These are phyloP conservation scores for Nanorana parkeri DNA, from an alignment of 2,113 vertebrate species.

Conservation along the genomic window DNA sequence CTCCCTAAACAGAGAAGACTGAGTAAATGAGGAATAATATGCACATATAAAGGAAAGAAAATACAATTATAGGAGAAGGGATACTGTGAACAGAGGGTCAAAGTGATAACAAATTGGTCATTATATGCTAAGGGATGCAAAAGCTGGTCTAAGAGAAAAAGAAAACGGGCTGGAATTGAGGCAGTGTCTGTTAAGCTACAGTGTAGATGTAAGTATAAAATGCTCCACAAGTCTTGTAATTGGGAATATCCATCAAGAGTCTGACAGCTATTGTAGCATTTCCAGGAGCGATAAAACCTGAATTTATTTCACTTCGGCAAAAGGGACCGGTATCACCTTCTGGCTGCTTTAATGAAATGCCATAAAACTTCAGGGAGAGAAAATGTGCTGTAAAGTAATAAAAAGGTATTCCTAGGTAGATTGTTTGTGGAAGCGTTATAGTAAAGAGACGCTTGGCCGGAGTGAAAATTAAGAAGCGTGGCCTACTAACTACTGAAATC, in stretches of 20 bases:
- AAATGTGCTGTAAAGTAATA: constrained; percentile 82
- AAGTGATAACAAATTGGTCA: constrained; percentile 66
- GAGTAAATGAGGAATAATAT: constrained; percentile 55
- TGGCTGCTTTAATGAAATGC: constrained; percentile 84
- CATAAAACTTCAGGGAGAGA: constrained; percentile 81
- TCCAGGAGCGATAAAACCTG: constrained; percentile 84
- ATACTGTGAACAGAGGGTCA: constrained; percentile 61
- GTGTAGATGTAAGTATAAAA: constrained; percentile 81
- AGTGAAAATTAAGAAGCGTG: constrained; percentile 51
- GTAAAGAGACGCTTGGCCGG: constrained; percentile 46
- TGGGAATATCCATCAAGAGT: constrained; percentile 83
- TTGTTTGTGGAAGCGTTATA: constrained; percentile 66
- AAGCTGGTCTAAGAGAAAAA: constrained; percentile 62
- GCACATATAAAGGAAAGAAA: constrained; percentile 59
- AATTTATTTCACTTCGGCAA: constrained; percentile 85
- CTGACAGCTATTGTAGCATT: constrained; percentile 82
- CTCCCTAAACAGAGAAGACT: constrained; percentile 57
- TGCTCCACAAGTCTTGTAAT: constrained; percentile 85
- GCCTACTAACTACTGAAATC: constrained; percentile 42
- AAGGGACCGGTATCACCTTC: constrained; percentile 85
- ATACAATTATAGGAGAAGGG: constrained; percentile 56
- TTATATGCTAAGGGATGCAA: constrained; percentile 73
- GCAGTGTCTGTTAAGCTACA: constrained; percentile 65
- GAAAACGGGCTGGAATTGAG: constrained; percentile 52
- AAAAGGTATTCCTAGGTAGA: constrained; percentile 73